Conservation (phyloP, 2,797 vertebrate genomes). For the Natrix natrix region DNA sequence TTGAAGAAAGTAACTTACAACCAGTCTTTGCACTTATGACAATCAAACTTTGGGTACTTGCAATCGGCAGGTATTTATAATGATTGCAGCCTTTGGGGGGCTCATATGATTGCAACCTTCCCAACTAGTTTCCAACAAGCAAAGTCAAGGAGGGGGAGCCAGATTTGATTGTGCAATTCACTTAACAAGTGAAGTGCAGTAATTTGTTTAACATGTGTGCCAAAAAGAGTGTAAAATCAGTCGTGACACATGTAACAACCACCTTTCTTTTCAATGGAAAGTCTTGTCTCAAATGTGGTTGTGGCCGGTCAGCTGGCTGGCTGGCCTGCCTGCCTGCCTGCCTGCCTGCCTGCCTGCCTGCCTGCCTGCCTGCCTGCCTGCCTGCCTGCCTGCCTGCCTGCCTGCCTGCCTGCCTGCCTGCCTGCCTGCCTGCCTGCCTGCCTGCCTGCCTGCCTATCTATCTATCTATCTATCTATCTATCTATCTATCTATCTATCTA, state of each 20-base stretch:
- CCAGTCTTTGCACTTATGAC: neutral
- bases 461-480: no score
- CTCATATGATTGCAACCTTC: neutral
- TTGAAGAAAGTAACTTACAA: neutral
- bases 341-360: no score
- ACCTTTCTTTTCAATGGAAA: neutral
- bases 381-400: no score
- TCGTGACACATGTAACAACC: neutral
- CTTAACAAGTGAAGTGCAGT: neutral
- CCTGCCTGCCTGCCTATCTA: no score
- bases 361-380: no score
- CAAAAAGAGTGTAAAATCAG: neutral
- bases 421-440: no score
- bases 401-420: no score
- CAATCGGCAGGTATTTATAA: neutral
- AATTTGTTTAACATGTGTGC: neutral
- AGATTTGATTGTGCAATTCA: neutral
- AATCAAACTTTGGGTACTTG: neutral
- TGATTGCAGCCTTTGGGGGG: neutral
- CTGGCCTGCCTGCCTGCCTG: no score
- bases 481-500: no score
- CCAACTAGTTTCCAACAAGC: neutral
- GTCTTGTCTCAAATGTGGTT: neutral
- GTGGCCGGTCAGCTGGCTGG: no score
- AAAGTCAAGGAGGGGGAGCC: neutral